A percentile compares a stretch with the other conserved stretches of the same genome.
Conservation (phyloP, 2,113 vertebrate genomes). For the Bubalus kerabau region DNA sequence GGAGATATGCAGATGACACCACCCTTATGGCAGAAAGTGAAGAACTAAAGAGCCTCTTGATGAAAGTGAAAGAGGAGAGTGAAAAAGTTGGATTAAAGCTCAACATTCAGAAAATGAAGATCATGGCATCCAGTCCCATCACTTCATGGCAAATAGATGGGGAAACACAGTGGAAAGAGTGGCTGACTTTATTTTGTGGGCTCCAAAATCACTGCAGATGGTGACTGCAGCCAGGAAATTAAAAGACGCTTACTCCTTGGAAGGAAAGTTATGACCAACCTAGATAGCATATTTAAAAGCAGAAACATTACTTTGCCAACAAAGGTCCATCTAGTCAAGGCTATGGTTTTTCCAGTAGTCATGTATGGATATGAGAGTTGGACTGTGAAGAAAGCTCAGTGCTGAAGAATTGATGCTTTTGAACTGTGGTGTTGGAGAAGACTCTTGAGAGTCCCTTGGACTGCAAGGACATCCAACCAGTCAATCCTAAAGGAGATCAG, state of each 20-base stretch:
- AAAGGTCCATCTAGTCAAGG: neutral
- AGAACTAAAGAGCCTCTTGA: neutral
- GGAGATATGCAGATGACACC: neutral
- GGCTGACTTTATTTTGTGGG: fast-evolving
- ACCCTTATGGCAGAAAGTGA: neutral
- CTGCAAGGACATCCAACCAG: neutral
- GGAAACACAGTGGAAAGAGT: neutral
- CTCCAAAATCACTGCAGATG: neutral
- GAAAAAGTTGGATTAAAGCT: neutral
- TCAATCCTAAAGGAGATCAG: neutral
- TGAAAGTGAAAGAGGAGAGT: neutral
- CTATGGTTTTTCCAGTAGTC: neutral
- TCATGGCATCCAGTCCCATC: neutral
- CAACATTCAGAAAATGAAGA: neutral
- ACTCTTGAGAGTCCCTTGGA: neutral
- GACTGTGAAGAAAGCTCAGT: neutral
- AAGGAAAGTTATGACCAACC: neutral
- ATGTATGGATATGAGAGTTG: neutral
- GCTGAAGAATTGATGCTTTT: neutral
- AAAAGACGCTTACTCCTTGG: neutral
- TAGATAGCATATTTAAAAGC: neutral
- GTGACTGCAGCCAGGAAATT: neutral
- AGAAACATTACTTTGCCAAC: neutral
- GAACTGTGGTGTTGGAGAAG: neutral
- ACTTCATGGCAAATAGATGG: neutral